phyloP scores from a whole-genome alignment of 2,113 vertebrate species.

The Lucifuga dentata region DNA sequence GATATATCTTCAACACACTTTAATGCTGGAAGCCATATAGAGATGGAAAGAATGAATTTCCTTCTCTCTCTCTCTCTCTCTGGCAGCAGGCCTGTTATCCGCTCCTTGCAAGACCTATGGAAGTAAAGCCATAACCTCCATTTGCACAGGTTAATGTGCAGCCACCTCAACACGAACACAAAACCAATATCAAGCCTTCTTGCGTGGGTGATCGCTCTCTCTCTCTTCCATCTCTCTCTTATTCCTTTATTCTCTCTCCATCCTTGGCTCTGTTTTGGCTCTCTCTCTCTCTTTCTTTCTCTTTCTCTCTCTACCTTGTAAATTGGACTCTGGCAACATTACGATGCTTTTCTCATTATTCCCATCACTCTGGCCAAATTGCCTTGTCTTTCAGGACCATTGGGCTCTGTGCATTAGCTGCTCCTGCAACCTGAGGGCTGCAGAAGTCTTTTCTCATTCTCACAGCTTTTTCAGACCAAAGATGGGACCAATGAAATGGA shows the following conservation, averaged over 20 bases:
- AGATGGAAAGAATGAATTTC: slow-evolving; percentile 27
- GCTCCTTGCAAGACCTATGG: slow-evolving; percentile 42
- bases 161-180: slow-evolving; percentile 73
- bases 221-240: slow-evolving; percentile 11
- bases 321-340: slow-evolving; percentile 75
- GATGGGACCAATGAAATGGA: slow-evolving; percentile 59
- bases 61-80: slow-evolving; percentile 34
- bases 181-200: slow-evolving; percentile 65
- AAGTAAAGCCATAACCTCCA: slow-evolving; percentile 77
- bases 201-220: slow-evolving; percentile 64
- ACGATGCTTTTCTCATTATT: slow-evolving; percentile 82
- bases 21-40: slow-evolving; percentile 23
- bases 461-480: slow-evolving; percentile 53
- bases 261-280: slow-evolving; percentile 36
- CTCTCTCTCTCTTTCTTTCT: slow-evolving; percentile 33
- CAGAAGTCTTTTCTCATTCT: slow-evolving; percentile 49
- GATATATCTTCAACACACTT: slow-evolving; percentile 26
- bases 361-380: slow-evolving; percentile 80
- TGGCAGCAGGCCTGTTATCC: slow-evolving; percentile 62
- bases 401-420: slow-evolving; percentile 72
- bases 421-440: slow-evolving; percentile 61
- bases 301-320: slow-evolving; percentile 46
- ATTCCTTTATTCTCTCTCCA: slow-evolving; percentile 37
- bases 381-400: slow-evolving; percentile 84
- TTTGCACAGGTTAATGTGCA: slow-evolving; percentile 85